These are phyloP conservation scores for Trachymyrmex septentrionalis DNA, from an alignment of 1,140 invertebrate species.

Conservation along the genomic window DNA sequence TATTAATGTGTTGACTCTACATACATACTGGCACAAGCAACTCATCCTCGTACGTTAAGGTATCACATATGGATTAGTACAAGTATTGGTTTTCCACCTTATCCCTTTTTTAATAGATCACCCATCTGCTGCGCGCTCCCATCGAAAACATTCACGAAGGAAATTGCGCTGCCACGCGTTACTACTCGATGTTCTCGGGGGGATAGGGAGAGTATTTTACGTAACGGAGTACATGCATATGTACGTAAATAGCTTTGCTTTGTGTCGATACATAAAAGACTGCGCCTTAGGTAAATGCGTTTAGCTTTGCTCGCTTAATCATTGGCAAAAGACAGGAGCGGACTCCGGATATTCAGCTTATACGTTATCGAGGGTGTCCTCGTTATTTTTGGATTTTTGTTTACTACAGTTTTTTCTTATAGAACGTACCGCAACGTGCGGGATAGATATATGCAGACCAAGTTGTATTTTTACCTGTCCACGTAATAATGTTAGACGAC, in stretches of 20 bases:
- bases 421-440: not conserved
- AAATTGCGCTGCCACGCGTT: constrained; percentile 48
- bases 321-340: constrained; percentile 59
- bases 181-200: not conserved
- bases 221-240: constrained; percentile 1
- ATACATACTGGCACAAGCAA: not conserved
- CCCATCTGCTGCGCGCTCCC: not conserved
- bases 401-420: constrained; percentile 56
- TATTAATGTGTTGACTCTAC: constrained; percentile 39
- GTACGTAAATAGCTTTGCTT: constrained; percentile 54
- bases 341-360: constrained; percentile 56
- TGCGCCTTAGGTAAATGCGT: constrained; percentile 58
- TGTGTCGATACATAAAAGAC: constrained; percentile 51
- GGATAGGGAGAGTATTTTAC: constrained; percentile 6
- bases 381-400: constrained; percentile 65
- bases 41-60: constrained; percentile 2
- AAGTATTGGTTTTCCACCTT: constrained; percentile 36
- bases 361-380: constrained; percentile 48
- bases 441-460: not conserved
- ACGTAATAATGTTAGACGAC: constrained; percentile 31
- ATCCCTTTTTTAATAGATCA: constrained; percentile 38
- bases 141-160: constrained; percentile 47
- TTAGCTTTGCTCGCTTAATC: constrained; percentile 46
- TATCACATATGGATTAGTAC: constrained; percentile 32
- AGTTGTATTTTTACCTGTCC: constrained; percentile 15